Conservation (phyloP, 2,888 invertebrate genomes). For the Dicyrtomina minuta region DNA sequence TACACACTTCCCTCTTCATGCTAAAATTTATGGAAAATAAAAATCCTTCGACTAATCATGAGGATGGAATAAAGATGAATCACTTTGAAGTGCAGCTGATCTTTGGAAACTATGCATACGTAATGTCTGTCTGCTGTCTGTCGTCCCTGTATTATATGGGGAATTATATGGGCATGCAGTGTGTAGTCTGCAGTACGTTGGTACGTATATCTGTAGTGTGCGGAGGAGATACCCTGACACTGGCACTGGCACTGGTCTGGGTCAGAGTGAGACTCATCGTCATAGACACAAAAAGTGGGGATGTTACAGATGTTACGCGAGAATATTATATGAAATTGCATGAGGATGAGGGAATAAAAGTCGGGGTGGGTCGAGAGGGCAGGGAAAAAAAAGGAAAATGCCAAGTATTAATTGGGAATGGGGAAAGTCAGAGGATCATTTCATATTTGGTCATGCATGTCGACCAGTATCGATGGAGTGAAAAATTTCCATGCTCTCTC, state of each 20-base stretch:
- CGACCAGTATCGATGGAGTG: slow-evolving; percentile 36
- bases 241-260: too few relatives aligned
- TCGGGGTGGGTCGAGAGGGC: background rate
- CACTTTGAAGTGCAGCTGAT: slow-evolving; percentile 26
- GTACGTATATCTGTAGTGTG: too few relatives aligned
- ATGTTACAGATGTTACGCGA: slow-evolving; percentile 24
- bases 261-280: too few relatives aligned
- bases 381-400: slow-evolving; percentile 27
- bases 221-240: background rate
- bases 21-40: too few relatives aligned
- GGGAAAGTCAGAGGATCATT: slow-evolving; percentile 40
- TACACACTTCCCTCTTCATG: too few relatives aligned
- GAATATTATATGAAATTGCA: slow-evolving; percentile 24
- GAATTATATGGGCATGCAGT: background rate
- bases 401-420: slow-evolving; percentile 38
- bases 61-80: slow-evolving; percentile 20
- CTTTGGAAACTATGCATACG: slow-evolving; percentile 22
- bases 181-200: too few relatives aligned
- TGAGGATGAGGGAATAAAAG: slow-evolving; percentile 14
- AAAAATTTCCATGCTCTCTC: slow-evolving; percentile 23
- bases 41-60: slow-evolving; percentile 2
- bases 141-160: background rate
- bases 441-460: slow-evolving; percentile 33
- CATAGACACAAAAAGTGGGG: too few relatives aligned
- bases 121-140: slow-evolving; percentile 10